These are phyloP conservation scores for Notiomystis cincta DNA, from an alignment of 2,113 vertebrate species.

Conservation along the genomic window DNA sequence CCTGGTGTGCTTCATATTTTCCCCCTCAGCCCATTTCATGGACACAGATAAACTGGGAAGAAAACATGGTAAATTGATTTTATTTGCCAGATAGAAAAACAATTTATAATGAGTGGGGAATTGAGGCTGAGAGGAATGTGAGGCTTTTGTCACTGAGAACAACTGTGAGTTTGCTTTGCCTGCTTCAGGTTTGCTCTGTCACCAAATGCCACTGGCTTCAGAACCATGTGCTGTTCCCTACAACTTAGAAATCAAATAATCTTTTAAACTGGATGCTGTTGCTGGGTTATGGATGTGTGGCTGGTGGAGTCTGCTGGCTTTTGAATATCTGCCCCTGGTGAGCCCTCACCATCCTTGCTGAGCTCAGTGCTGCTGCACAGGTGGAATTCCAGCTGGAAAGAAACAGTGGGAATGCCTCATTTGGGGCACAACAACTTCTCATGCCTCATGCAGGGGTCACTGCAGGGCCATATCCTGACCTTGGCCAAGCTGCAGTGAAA, in stretches of 20 bases:
- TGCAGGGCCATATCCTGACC: neutral
- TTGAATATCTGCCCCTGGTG: neutral
- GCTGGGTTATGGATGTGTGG: neutral
- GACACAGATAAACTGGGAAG: neutral
- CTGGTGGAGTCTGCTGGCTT: neutral
- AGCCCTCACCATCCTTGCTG: neutral
- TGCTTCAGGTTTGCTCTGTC: neutral
- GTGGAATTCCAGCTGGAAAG: neutral
- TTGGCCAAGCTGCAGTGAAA: neutral
- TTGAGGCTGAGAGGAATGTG: neutral
- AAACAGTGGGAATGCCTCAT: neutral
- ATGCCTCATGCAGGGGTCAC: neutral
- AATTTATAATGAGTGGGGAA: neutral
- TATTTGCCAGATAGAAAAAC: neutral
- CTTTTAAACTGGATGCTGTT: neutral
- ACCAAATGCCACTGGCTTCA: neutral
- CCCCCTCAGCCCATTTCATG: neutral
- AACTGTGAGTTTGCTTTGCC: neutral
- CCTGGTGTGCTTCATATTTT: neutral
- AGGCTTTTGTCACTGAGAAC: neutral
- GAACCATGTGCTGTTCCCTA: neutral
- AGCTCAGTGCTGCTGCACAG: neutral
- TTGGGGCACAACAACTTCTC: neutral
- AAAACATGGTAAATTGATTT: neutral
- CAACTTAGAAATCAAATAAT: neutral